A percentile compares a stretch with the other conserved stretches of the same genome.
These are phyloP conservation scores for Gallinago jamesoni DNA, from an alignment of 2,113 vertebrate species.

Conservation along the genomic window DNA sequence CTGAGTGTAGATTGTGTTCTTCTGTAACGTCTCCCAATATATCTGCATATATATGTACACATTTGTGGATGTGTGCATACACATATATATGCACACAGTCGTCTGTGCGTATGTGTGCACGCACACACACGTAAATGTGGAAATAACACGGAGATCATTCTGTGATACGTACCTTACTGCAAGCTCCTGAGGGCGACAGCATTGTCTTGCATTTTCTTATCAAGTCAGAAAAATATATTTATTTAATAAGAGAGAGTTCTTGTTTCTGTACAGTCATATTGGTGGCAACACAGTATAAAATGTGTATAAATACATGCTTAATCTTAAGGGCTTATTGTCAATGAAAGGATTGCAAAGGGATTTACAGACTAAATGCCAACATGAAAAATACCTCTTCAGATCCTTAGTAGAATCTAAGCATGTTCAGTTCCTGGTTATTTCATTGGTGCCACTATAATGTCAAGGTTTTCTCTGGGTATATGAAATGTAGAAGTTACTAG, in stretches of 20 bases:
- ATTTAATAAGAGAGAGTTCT: background rate
- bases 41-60: background rate
- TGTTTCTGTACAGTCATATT: background rate
- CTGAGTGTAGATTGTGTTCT: background rate
- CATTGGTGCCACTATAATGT: background rate
- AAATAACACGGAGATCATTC: background rate
- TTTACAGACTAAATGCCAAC: background rate
- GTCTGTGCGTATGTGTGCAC: background rate
- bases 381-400: background rate
- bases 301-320: background rate
- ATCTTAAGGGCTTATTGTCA: background rate
- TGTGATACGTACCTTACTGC: background rate
- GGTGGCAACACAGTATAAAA: background rate
- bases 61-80: fast-evolving
- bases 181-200: background rate
- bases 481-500: background rate
- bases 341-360: background rate
- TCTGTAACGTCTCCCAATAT: background rate
- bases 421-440: background rate
- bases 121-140: too few relatives aligned
- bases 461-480: background rate
- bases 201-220: background rate
- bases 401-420: background rate
- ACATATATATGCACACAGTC: fast-evolving
- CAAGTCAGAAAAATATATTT: background rate